phyloP scores from a whole-genome alignment of 2,113 vertebrate species.

The Gobio gobio region DNA sequence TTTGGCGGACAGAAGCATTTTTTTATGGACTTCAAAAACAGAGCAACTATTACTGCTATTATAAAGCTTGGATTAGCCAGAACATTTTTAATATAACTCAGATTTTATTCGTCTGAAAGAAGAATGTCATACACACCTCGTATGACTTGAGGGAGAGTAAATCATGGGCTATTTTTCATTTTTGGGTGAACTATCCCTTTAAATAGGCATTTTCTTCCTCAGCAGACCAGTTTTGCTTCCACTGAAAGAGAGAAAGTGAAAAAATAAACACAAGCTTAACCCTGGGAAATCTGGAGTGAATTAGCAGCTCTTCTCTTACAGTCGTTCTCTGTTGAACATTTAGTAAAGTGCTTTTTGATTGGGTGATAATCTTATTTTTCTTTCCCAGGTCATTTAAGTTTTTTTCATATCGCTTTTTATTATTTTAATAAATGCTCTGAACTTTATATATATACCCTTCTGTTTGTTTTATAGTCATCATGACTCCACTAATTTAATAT shows the following conservation, averaged over 20 bases:
- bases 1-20: too few relatives aligned
- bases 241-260: slow-evolving; percentile 28
- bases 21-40: too few relatives aligned
- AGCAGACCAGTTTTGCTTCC: neutral
- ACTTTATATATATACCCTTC: too few relatives aligned
- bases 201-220: slow-evolving; percentile 32
- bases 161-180: too few relatives aligned
- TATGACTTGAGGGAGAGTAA: too few relatives aligned
- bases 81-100: too few relatives aligned
- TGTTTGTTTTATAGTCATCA: neutral
- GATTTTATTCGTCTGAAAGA: too few relatives aligned
- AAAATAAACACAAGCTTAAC: slow-evolving; percentile 12
- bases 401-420: neutral
- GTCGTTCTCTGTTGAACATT: neutral
- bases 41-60: too few relatives aligned
- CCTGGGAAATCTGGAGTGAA: slow-evolving; percentile 1
- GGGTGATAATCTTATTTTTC: neutral
- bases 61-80: too few relatives aligned
- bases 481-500: neutral
- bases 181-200: too few relatives aligned
- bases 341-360: neutral
- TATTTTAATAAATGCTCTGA: neutral
- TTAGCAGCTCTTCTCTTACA: neutral
- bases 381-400: neutral
- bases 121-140: too few relatives aligned